A percentile compares a stretch with the other conserved stretches of the same genome.
Conservation (phyloP, 2,888 invertebrate genomes). For the Cephus pygmeus region DNA sequence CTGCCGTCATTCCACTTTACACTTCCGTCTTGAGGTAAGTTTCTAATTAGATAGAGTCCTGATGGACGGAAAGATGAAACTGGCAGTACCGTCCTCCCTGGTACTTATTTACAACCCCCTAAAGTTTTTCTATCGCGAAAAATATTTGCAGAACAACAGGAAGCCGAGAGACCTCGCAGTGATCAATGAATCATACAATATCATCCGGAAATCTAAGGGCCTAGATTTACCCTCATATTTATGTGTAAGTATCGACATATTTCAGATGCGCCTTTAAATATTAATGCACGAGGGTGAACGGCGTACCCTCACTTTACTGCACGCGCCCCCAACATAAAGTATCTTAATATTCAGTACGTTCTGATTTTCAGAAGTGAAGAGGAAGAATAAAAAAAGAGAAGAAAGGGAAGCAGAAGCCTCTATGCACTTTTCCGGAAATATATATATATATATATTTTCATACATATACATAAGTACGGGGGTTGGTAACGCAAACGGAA, state of each 20-base stretch:
- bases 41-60: neutral
- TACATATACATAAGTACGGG: neutral
- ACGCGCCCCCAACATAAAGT: constrained; percentile 17
- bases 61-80: neutral
- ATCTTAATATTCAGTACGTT: constrained; percentile 22
- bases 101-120: neutral
- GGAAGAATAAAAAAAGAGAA: neutral
- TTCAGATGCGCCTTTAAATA: constrained; percentile 65
- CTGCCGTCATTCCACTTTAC: constrained; percentile 44
- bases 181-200: neutral
- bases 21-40: neutral
- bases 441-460: neutral
- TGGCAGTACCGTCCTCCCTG: neutral
- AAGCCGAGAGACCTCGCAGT: neutral
- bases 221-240: constrained; percentile 51
- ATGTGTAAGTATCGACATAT: constrained; percentile 64
- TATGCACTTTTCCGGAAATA: constrained; percentile 1
- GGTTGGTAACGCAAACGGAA: neutral
- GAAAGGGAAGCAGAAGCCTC: neutral
- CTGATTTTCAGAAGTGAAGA: constrained; percentile 13
- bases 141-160: neutral
- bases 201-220: constrained; percentile 15
- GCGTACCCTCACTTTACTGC: constrained; percentile 17
- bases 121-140: neutral
- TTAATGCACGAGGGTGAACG: constrained; percentile 51